Percentiles rank a stretch among this genome's conserved stretches.
Conservation (phyloP, 2,888 invertebrate genomes). For the Eristalis arbustorum region DNA sequence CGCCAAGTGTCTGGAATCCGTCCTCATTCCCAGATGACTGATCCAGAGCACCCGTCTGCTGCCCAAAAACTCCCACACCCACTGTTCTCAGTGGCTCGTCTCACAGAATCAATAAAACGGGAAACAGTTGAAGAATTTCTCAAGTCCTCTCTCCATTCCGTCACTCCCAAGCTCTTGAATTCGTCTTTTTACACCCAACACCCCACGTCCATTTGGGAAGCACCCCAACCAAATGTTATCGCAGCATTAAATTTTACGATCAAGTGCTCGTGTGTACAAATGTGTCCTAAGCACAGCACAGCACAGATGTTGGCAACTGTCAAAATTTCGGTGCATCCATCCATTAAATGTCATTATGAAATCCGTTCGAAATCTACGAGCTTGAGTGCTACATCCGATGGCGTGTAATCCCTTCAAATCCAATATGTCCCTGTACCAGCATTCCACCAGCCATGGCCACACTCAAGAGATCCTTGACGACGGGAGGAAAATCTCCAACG, state of each 20-base stretch:
- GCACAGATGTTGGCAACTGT: slow-evolving; percentile 31
- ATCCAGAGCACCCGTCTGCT: background rate
- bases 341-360: slow-evolving; percentile 33
- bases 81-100: background rate
- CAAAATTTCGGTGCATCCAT: slow-evolving; percentile 44
- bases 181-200: background rate
- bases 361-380: background rate
- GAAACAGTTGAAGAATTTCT: background rate
- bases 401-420: slow-evolving; percentile 9
- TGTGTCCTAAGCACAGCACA: slow-evolving; percentile 18
- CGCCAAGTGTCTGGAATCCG: background rate
- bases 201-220: slow-evolving; percentile 28
- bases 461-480: slow-evolving; percentile 46
- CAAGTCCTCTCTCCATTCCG: background rate
- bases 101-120: background rate
- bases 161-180: background rate
- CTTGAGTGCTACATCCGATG: slow-evolving; percentile 11
- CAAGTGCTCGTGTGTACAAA: slow-evolving; percentile 36
- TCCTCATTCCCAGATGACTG: background rate
- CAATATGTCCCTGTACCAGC: background rate
- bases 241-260: slow-evolving; percentile 61
- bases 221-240: slow-evolving; percentile 45
- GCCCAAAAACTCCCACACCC: background rate
- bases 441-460: slow-evolving; percentile 8
- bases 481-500: slow-evolving; percentile 13